phyloP scores from a whole-genome alignment of 2,113 vertebrate genomes.

The Chaetops frenatus region DNA sequence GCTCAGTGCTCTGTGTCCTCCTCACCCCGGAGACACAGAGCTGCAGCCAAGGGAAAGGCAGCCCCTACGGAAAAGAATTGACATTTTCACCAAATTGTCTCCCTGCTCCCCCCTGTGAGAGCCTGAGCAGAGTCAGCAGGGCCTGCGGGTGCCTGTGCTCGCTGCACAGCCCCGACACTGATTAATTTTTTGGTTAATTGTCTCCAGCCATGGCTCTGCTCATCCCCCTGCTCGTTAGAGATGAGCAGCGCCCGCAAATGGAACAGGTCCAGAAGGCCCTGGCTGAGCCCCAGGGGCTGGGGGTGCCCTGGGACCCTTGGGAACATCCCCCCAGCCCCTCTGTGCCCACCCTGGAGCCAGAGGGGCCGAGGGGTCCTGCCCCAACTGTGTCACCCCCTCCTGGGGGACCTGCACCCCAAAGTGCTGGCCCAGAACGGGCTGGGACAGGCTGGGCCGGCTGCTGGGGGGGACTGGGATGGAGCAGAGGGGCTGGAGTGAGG shows the following conservation, averaged over 20 bases:
- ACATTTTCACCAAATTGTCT: neutral
- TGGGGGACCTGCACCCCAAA: neutral
- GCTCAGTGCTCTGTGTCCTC: accelerated
- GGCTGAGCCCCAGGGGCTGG: accelerated
- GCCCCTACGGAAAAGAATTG: neutral
- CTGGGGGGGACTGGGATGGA: neutral
- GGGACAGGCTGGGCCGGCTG: neutral
- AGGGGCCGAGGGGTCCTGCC: neutral
- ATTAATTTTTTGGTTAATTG: slow-evolving; percentile 61
- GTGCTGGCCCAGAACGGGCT: neutral
- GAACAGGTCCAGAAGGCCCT: too few relatives aligned
- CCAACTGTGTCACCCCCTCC: neutral
- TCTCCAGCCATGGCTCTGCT: slow-evolving; percentile 60
- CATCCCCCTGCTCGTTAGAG: slow-evolving; percentile 41
- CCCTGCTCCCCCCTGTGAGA: neutral
- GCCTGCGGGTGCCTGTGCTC: neutral
- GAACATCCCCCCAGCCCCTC: neutral
- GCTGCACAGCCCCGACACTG: slow-evolving; percentile 24
- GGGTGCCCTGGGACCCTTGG: neutral
- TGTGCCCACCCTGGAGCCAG: too few relatives aligned
- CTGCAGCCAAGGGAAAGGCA: neutral
- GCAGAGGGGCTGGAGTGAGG: neutral
- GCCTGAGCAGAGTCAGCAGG: neutral
- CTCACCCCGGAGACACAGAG: neutral
- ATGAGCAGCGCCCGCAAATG: slow-evolving; percentile 24